These are phyloP conservation scores for Astreopora myriophthalma DNA, from an alignment of 64 coral and sea anemone species.

Conservation along the genomic window DNA sequence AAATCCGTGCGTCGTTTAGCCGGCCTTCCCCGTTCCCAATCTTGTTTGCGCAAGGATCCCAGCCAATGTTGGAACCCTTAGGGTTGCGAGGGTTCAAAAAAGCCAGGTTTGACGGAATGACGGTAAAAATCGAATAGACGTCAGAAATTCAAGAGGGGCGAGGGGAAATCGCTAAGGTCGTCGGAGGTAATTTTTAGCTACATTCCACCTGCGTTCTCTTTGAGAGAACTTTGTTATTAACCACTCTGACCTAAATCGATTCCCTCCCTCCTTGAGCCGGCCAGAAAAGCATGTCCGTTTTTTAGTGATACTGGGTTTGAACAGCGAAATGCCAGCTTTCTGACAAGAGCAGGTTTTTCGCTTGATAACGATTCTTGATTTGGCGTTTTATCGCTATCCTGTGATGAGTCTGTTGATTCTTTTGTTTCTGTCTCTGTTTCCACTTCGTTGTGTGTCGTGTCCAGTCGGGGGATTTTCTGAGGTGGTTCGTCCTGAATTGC, in stretches of 20 bases:
- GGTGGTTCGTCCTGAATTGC: not conserved
- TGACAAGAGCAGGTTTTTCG: constrained; percentile 78
- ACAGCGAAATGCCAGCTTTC: constrained; percentile 82
- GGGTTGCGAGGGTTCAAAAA: no score
- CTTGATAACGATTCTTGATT: constrained; percentile 16
- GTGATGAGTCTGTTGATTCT: constrained; percentile 56
- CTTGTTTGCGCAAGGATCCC: no score
- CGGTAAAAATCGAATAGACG: no score
- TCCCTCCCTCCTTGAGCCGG: not conserved
- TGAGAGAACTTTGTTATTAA: not conserved
- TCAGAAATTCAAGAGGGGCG: no score
- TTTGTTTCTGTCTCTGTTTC: constrained; percentile 72
- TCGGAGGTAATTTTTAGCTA: not conserved
- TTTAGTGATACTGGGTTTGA: not conserved
- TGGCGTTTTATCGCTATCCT: constrained; percentile 53
- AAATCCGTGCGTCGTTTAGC: no score
- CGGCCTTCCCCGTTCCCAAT: no score
- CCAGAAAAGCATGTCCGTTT: not conserved
- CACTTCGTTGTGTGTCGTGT: constrained; percentile 32
- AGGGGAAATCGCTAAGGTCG: no score
- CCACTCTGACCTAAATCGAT: not conserved
- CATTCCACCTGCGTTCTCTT: not conserved
- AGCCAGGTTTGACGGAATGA: no score
- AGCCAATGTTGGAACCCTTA: no score
- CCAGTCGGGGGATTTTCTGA: constrained; percentile 3